Percentiles rank a stretch among this genome's conserved stretches.
Conservation (phyloP, 2,888 invertebrate species). For the Branchellion lobata region DNA sequence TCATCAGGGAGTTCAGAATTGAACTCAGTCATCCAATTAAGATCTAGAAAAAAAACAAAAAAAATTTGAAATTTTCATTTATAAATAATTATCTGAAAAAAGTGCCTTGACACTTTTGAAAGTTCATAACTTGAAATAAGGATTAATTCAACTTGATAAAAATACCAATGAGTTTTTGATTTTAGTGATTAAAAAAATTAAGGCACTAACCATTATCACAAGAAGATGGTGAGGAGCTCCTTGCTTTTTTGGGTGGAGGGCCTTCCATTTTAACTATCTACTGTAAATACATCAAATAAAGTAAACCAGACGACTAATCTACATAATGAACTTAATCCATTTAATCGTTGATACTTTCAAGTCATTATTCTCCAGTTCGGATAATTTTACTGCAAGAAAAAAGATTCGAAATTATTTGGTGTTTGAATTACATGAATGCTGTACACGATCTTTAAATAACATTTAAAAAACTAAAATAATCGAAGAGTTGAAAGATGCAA, state of each 20-base stretch:
- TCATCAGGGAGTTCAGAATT: slow-evolving; percentile 49
- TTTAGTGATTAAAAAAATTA: not conserved
- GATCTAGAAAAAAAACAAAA: slow-evolving; percentile 27
- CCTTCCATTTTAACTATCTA: slow-evolving; percentile 40
- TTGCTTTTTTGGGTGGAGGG: slow-evolving; percentile 44
- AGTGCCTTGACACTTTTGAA: not conserved
- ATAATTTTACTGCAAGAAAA: slow-evolving; percentile 6
- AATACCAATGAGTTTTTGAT: too few relatives aligned
- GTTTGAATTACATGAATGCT: not conserved
- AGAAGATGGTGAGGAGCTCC: slow-evolving; percentile 43
- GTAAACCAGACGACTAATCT: not conserved
- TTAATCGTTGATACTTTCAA: slow-evolving; percentile 12
- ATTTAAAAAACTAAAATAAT: not conserved
- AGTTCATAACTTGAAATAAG: too few relatives aligned
- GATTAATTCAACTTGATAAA: too few relatives aligned
- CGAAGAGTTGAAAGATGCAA: not conserved
- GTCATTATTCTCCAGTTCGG: not conserved
- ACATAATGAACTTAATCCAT: slow-evolving; percentile 17
- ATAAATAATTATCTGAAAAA: slow-evolving; percentile 9
- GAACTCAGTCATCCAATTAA: slow-evolving; percentile 45
- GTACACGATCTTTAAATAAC: not conserved
- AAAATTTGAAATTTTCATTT: slow-evolving; percentile 15
- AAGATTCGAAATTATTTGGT: not conserved
- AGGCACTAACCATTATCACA: slow-evolving; percentile 34
- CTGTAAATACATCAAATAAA: slow-evolving; percentile 25